Evolutionary conservation across 2,888 invertebrate species (phyloP), one percentile per base, ranked within the genome.

Genomic region (Caenorhabditis angaria): DNA sequence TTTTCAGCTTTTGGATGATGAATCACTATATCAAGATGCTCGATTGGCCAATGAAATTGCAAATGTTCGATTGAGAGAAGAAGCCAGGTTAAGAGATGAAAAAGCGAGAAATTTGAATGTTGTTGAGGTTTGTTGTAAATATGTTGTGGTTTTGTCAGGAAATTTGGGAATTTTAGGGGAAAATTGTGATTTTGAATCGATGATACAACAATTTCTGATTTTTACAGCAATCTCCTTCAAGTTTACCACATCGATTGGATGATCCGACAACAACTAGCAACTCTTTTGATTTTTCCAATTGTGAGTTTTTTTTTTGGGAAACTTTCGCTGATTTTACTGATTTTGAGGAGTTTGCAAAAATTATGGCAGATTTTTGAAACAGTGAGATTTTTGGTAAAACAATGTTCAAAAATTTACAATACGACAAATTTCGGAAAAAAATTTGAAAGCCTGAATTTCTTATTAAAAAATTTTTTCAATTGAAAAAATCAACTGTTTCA

Each of bases 41-140:
- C 72, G 77, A 20, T 20, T 80, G 18, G 77, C 78, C 10, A 77
- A 77, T 50, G 78, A 78, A 41, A 74, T 80, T 12, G 78, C 76
- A 1, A 78, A 75, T 61, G 75, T 70, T 5, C 53, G 78, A 32
- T 50, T 77, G 24, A 60, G 69, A 51, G 78, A 77, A 55, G 78
- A 81, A 58, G 76, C 73, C 32, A 61, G 66, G 54, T 55, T 70
- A 41, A 58, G 76, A 32, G 78, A 78, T 8, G 78, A 76, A 20
- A 54, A 71, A 29, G 62, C 70, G 41, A 32, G 65, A 12, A 22
- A 22, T 10, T 22, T 24, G 53, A 25, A n/a, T 27, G 54, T 18
- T 27, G 54, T n/a, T 12, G 24, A 27, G 54, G 28, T 20, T 2
- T 10, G 54, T 29, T 14, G n/a, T 20, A n/a, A 50, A 12, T 8